These are phyloP conservation scores for Leptestheria dahalacensis DNA, from an alignment of 1,140 invertebrate genomes.

Conservation along the genomic window DNA sequence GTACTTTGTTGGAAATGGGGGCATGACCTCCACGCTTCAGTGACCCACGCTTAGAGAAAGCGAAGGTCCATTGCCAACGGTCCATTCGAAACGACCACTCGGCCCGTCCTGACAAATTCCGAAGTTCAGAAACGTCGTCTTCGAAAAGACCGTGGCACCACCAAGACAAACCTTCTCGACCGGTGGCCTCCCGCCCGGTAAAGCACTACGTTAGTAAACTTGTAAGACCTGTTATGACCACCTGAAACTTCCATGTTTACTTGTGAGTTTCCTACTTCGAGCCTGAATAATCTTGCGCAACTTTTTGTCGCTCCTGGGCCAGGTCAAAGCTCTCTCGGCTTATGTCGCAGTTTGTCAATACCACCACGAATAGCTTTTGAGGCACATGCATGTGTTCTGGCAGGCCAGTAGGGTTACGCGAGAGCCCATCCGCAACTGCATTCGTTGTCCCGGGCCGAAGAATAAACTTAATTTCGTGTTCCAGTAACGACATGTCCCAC, in stretches of 20 bases:
- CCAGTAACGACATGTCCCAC: constrained; percentile 22
- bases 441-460: constrained; percentile 22
- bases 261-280: neutral
- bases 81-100: too few species aligned
- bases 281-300: neutral
- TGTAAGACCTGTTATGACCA: neutral
- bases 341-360: neutral
- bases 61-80: too few species aligned
- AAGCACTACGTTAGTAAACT: neutral
- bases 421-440: constrained; percentile 21
- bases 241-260: too few species aligned
- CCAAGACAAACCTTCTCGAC: constrained; percentile 9
- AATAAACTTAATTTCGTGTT: constrained; percentile 20
- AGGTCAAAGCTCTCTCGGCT: neutral
- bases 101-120: neutral
- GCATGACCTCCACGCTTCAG: too few species aligned
- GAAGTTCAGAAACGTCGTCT: too few species aligned
- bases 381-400: neutral
- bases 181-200: neutral
- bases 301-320: neutral
- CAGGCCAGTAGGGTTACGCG: neutral
- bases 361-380: neutral
- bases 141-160: neutral
- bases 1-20: too few species aligned
- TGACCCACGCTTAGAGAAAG: too few species aligned